Conservation (phyloP, 2,888 invertebrate genomes). For the Aphrophora alni region DNA sequence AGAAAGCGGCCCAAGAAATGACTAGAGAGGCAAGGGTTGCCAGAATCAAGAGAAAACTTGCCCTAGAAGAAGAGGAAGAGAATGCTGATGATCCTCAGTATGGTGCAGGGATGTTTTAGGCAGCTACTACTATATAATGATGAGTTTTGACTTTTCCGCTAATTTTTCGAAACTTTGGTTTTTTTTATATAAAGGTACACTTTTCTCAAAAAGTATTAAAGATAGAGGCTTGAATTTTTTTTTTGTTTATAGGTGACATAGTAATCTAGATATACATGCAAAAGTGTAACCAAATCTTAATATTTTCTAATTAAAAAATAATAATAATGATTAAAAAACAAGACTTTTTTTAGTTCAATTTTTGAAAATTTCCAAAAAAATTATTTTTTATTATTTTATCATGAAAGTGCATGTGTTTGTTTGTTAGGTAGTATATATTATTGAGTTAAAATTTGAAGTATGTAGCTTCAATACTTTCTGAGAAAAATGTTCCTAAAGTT, state of each 20-base stretch:
- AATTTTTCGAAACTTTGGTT: slow-evolving; percentile 11
- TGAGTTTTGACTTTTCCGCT: slow-evolving; percentile 20
- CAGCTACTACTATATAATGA: neutral
- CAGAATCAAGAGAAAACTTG: slow-evolving; percentile 21
- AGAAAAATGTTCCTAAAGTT: slow-evolving; percentile 26
- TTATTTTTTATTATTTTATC: neutral
- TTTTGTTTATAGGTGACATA: neutral
- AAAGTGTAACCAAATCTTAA: neutral
- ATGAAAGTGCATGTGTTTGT: slow-evolving; percentile 16
- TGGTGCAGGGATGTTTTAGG: slow-evolving; percentile 23
- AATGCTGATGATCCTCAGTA: slow-evolving; percentile 18
- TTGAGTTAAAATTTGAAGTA: slow-evolving; percentile 17
- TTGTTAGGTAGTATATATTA: slow-evolving; percentile 12
- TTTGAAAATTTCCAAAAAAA: neutral
- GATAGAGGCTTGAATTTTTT: slow-evolving; percentile 4
- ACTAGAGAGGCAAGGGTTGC: slow-evolving; percentile 19
- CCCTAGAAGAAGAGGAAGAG: slow-evolving; percentile 25
- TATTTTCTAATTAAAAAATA: no score
- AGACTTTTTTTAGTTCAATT: neutral
- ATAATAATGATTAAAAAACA: no score
- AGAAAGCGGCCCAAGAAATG: slow-evolving; percentile 21
- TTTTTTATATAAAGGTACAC: slow-evolving; percentile 18
- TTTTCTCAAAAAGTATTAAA: slow-evolving; percentile 15
- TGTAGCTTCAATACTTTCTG: slow-evolving; percentile 20
- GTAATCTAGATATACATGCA: slow-evolving; percentile 3